These are phyloP conservation scores for Phyllopteryx taeniolatus DNA, from an alignment of 2,113 vertebrate genomes.

Conservation along the genomic window DNA sequence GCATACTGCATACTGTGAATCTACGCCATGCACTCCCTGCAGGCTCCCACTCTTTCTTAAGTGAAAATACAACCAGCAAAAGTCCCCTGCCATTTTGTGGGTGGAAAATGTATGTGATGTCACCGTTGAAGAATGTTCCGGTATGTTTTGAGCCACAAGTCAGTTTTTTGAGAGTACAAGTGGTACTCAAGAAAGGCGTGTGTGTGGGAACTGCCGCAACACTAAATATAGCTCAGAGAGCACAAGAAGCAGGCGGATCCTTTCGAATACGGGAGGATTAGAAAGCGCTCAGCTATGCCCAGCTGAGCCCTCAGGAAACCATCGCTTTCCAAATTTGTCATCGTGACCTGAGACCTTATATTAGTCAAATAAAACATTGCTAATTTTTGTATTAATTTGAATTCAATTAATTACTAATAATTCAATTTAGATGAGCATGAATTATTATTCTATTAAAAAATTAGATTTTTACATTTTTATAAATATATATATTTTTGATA, in stretches of 20 bases:
- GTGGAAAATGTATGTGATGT: not conserved
- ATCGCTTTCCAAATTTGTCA: constrained; percentile 31
- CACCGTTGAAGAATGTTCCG: not conserved
- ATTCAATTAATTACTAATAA: too few species aligned
- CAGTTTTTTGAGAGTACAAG: not conserved
- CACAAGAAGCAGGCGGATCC: constrained; percentile 55
- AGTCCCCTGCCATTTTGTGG: not conserved
- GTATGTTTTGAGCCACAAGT: not conserved
- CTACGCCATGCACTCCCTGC: too few species aligned
- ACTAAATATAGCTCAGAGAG: constrained; percentile 65
- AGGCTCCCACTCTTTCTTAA: too few species aligned
- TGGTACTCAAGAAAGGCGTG: not conserved
- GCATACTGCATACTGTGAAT: too few species aligned
- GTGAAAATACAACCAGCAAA: too few species aligned
- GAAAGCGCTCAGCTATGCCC: constrained; percentile 44
- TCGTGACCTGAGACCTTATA: not conserved
- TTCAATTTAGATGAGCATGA: too few species aligned
- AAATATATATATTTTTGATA: too few species aligned
- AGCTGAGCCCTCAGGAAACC: constrained; percentile 53
- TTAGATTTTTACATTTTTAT: too few species aligned
- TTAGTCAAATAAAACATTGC: too few species aligned
- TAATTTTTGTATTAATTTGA: too few species aligned
- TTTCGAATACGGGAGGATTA: constrained; percentile 55
- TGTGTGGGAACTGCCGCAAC: constrained; percentile 39
- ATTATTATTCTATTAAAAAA: too few species aligned